Base-by-base conservation (phyloP, 2,113 vertebrate species). In the Channa maculata region DNA sequence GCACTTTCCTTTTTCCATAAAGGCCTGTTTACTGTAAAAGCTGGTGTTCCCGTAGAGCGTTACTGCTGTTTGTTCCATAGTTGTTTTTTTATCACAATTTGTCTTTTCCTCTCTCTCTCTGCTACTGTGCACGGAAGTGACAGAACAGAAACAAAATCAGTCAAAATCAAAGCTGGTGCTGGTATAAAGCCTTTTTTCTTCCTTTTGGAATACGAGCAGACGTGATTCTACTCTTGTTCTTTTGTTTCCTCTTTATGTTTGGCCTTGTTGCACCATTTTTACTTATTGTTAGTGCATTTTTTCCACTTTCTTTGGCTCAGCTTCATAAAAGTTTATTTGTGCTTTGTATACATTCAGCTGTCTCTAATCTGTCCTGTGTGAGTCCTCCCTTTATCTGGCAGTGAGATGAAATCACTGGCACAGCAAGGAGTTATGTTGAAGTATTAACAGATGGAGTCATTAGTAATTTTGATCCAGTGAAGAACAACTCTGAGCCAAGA, bases 371-470 rank as follows among this genome's bases (percentile, higher is more conserved):
- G 12, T 58, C 64, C 5, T 13, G 33, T 33, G 49, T 37, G 49
- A 49, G 74, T 87, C 36, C 65, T 75, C 55, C 24, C 48, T 14
- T 65, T 58, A 53, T 71, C 62, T 86, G 79, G 68, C 79, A 48
- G 33, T 41, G 6, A 41, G 41, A 63, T 71, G 3, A 54, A 79
- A 69, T 55, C 59, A 15, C 44, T 81, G 71, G 77, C 84, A 50
- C 55, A 24, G 33, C 60, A 52, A 33, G 33, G 15, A 8, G 60
- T 48, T 61, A 34, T 71, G 74, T 65, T 59, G 52, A 54, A 45
- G 73, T 80, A 66, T 64, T 64, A 81, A 58, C 89, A 87, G 85
- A 90, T 86, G 82, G 88, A 82, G 36, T 52, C 49, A 38, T 81
- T 44, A 65, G 24, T 66, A 36, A 58, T 75, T 75, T 75, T 58